A percentile compares a stretch with the other conserved stretches of the same genome.
Conservation (phyloP, 92 coral and sea anemone genomes). For the Pocillopora grandis region DNA sequence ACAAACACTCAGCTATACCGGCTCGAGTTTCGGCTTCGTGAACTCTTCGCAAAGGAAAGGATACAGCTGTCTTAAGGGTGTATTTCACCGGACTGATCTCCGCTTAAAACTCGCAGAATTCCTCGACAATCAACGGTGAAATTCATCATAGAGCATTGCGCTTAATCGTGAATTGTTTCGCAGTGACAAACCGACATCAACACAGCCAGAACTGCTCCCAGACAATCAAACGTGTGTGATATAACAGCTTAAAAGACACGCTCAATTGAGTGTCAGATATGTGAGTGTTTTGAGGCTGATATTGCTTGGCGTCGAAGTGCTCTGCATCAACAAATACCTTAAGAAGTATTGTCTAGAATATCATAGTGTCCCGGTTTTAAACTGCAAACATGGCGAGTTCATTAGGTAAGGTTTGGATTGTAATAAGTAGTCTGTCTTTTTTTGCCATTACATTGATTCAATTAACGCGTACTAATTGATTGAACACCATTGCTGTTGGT, state of each 20-base stretch:
- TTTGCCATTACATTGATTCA: conserved; percentile 42
- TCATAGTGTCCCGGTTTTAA: neutral
- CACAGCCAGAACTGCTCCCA: neutral
- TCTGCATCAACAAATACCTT: neutral
- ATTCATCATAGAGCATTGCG: neutral
- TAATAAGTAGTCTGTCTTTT: conserved; percentile 7
- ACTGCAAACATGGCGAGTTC: conserved; percentile 93
- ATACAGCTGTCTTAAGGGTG: neutral
- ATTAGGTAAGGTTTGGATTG: conserved; percentile 74
- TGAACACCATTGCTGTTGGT: conserved; percentile 42
- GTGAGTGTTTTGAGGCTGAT: conserved; percentile 13
- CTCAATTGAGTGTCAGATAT: conserved; percentile 29
- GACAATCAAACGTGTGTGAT: conserved; percentile 23
- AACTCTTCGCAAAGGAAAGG: neutral
- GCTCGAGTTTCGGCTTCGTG: conserved; percentile 26
- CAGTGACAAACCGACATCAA: conserved; percentile 2
- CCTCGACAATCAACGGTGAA: neutral
- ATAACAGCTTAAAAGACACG: conserved; percentile 18
- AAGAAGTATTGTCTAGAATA: neutral
- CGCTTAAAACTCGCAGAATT: neutral
- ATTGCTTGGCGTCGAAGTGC: conserved; percentile 1
- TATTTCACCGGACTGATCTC: conserved; percentile 4
- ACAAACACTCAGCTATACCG: conserved; percentile 10
- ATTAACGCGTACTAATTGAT: conserved; percentile 71
- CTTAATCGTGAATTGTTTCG: neutral